Percentiles rank a stretch among this genome's conserved stretches.
Evolutionary conservation across 1,140 invertebrate species (phyloP).

Genomic region (Ladona fulva): DNA sequence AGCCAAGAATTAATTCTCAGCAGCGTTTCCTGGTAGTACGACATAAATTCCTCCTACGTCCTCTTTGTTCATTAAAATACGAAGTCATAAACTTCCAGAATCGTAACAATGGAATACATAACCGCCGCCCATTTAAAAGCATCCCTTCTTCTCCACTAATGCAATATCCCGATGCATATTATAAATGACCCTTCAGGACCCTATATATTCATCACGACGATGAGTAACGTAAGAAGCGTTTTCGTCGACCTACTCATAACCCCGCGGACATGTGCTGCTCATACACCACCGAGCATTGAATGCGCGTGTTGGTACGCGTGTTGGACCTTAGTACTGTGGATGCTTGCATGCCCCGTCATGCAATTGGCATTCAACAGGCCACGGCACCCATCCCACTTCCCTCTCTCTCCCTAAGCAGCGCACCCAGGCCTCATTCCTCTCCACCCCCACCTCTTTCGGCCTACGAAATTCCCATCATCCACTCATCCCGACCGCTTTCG

Average conservation of each 20-base stretch:
- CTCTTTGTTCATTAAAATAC: too few species aligned
- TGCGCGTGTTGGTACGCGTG: constrained; percentile 1
- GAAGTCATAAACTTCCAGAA: too few species aligned
- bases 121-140: too few species aligned
- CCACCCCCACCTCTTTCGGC: not conserved
- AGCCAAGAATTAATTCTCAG: too few species aligned
- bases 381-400: not conserved
- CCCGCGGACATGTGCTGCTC: not conserved
- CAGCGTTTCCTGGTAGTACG: too few species aligned
- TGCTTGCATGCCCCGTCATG: not conserved
- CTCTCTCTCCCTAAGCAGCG: not conserved
- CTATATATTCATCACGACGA: not conserved
- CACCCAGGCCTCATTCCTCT: not conserved
- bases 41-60: too few species aligned
- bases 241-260: not conserved
- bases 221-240: not conserved
- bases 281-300: not conserved
- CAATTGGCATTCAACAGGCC: constrained; percentile 3
- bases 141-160: too few species aligned
- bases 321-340: not conserved
- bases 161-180: too few species aligned
- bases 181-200: too few species aligned
- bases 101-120: too few species aligned
- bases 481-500: not conserved
- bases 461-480: not conserved